Percentiles rank a stretch among this genome's conserved stretches.
Conservation (phyloP, 2,888 invertebrate species). For the Strigamia maritima region DNA sequence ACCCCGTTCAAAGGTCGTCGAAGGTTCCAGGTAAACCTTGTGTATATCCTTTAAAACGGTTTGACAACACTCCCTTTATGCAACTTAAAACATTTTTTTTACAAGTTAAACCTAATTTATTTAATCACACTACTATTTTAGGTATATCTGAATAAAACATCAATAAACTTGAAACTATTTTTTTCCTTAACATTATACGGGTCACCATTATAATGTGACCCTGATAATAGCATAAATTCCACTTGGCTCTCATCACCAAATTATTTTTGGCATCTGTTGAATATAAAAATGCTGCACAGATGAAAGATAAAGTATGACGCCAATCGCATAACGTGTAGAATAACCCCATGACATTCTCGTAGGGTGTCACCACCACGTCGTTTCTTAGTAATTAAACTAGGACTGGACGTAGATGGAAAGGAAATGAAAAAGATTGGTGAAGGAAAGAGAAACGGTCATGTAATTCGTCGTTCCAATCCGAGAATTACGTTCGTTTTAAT, state of each 20-base stretch:
- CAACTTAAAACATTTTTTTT: not conserved
- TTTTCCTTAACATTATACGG: not conserved
- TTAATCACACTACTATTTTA: not conserved
- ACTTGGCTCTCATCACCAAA: not conserved
- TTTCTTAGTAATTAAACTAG: not conserved
- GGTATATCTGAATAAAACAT: not conserved
- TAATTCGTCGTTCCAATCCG: constrained; percentile 6
- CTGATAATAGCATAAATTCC: not conserved
- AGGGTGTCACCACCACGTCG: not conserved
- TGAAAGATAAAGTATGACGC: not conserved
- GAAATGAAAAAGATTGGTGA: not conserved
- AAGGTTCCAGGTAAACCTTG: not conserved
- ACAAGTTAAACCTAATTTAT: not conserved
- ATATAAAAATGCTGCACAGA: not conserved
- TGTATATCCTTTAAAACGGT: not conserved
- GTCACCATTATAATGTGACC: not conserved
- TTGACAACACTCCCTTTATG: not conserved
- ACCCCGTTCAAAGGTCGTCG: not conserved
- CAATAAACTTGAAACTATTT: too few relatives aligned
- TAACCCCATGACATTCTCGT: not conserved
- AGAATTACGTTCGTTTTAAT: constrained; percentile 16
- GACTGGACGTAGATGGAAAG: not conserved
- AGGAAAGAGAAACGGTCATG: not conserved
- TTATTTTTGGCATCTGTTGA: constrained; percentile 1
- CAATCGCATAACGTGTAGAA: not conserved